Evolutionary conservation across 1,140 invertebrate species (phyloP).

Genomic region (Drosophila equinoxialis): DNA sequence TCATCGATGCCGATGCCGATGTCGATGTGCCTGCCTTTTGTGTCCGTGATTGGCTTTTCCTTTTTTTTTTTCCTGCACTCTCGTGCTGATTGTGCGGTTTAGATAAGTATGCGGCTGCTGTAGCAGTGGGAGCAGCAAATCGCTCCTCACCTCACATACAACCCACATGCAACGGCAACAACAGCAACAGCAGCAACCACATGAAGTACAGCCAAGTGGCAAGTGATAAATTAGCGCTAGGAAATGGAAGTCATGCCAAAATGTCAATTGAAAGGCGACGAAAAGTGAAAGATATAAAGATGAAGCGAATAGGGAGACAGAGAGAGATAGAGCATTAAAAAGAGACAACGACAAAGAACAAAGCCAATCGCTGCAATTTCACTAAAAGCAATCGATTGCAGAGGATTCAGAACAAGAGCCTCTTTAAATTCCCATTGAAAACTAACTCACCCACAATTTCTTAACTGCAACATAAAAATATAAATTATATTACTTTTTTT

Average conservation of each 20-base stretch:
- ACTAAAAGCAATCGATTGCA: slow-evolving; percentile 42
- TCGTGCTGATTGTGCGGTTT: slow-evolving; percentile 76
- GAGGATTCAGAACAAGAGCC: neutral
- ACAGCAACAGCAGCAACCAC: neutral
- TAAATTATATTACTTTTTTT: no score
- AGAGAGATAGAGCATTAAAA: neutral
- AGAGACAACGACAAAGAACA: slow-evolving; percentile 15
- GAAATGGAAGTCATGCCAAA: slow-evolving; percentile 58
- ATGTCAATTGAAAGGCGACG: slow-evolving; percentile 50
- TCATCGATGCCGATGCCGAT: slow-evolving; percentile 29
- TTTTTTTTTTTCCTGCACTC: slow-evolving; percentile 38
- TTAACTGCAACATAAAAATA: no score
- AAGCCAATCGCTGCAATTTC: slow-evolving; percentile 37
- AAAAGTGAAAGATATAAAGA: slow-evolving; percentile 33
- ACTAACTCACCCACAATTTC: no score
- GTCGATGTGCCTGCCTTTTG: slow-evolving; percentile 23
- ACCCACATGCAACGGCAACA: slow-evolving; percentile 32
- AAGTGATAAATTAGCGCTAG: slow-evolving; percentile 58
- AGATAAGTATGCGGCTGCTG: slow-evolving; percentile 73
- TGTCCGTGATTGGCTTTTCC: slow-evolving; percentile 65
- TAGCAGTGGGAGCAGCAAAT: slow-evolving; percentile 34
- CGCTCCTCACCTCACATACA: slow-evolving; percentile 22
- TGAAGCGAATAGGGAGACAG: neutral
- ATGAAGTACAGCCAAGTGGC: neutral
- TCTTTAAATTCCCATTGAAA: neutral